Base-by-base conservation (phyloP, 2,113 vertebrate species). In the Lagopus leucura region DNA sequence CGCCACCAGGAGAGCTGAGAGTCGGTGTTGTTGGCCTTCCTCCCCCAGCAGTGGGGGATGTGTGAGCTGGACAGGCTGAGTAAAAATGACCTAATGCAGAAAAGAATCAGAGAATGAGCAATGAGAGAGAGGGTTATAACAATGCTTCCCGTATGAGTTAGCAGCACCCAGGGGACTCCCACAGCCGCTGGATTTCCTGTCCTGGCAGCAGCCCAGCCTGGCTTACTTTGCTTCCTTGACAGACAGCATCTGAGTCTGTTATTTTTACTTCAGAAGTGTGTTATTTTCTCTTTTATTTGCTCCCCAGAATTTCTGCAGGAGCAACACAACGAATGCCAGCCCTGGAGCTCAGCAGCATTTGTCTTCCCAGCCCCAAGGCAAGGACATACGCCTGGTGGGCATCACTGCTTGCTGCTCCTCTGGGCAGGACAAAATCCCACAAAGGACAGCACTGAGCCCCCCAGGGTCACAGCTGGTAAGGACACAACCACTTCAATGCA, bases 71-170 rank as follows among this genome's bases (percentile, higher is more conserved):
- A 91, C 10, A 43, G 73, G 75, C 75, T 36, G 79, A 86, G 85
- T 30, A 20, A 83, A 88, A 86, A 94, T 94, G 79, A 95, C 72
- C 79, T 96, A 79, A 97, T 92, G 91, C 73, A 52, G 85, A 15
- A 52, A 80, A 70, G 65, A 86, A 89, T 78, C 79, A 94, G 85
- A 78, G 86, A 57, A 83, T 50, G 79, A 95, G 91, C 84, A 40
- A 60, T 17, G 65, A 81, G 72, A 71, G 86, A 80, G 72, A 71
- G 86, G 86, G 47, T 64, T 70, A 40, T 19, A 71, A 70, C 92
- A 93, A 90, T 67, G 89, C 64, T 80, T 89, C 86, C 86, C 48
- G 6, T 32, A 42, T 66, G 85, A 94, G 89, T 58, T 58, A 48
- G 74, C 10, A 3, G 82, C 72, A 73, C 95, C 65, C 93, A 11